Evolutionary conservation across 1,140 invertebrate genomes (phyloP).

Genomic region (Andrena cerasifolii): DNA sequence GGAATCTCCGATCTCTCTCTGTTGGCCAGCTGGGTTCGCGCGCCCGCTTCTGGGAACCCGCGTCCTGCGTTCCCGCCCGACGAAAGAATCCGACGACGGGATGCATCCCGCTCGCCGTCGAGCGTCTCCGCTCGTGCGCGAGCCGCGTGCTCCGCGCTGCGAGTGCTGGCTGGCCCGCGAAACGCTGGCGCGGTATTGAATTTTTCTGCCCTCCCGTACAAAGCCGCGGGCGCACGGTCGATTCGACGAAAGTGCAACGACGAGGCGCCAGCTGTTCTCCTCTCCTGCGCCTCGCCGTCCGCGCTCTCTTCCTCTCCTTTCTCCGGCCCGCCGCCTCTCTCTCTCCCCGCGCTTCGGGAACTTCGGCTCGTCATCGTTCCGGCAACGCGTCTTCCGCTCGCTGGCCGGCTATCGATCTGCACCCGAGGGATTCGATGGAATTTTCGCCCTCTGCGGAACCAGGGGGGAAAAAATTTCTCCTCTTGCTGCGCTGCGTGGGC

Average conservation of each 20-base stretch:
- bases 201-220: conserved; percentile 78
- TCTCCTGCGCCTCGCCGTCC: background rate
- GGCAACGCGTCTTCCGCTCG: background rate
- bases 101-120: conserved; percentile 69
- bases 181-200: conserved; percentile 79
- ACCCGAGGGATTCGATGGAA: background rate
- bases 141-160: too few species aligned
- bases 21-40: conserved; percentile 57
- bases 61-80: conserved; percentile 45
- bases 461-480: background rate
- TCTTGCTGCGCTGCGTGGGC: background rate
- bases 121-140: too few species aligned
- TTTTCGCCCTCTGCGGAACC: background rate
- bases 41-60: conserved; percentile 61
- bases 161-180: too few species aligned
- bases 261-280: conserved; percentile 38
- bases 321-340: background rate
- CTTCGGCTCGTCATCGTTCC: conserved; percentile 7
- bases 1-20: conserved; percentile 57
- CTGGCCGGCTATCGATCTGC: background rate
- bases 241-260: conserved; percentile 80
- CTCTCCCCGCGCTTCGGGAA: background rate
- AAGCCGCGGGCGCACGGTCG: conserved; percentile 71
- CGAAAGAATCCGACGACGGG: conserved; percentile 58
- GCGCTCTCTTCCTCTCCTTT: background rate